phyloP scores from a whole-genome alignment of 2,113 vertebrate genomes.

The Anser cygnoides region DNA sequence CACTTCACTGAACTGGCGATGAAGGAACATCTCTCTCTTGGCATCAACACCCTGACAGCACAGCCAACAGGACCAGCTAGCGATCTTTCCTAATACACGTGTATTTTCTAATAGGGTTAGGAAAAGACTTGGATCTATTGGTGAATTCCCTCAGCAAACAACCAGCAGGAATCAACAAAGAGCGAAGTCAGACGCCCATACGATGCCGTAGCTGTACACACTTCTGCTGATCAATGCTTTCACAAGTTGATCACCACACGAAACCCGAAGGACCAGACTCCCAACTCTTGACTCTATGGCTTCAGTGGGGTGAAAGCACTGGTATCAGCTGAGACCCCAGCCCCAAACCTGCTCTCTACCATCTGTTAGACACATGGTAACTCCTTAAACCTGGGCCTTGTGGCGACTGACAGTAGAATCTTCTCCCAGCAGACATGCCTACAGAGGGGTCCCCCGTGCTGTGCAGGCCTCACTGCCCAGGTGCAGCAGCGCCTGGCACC shows the following conservation, averaged over 20 bases:
- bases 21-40: not conserved
- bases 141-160: not conserved
- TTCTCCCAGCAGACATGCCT: not conserved
- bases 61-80: not conserved
- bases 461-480: not conserved
- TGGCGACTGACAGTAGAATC: not conserved
- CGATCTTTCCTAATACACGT: not conserved
- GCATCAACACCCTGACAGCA: not conserved
- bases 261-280: not conserved
- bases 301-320: not conserved
- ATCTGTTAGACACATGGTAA: not conserved
- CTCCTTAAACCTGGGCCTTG: not conserved
- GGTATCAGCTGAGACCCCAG: not conserved
- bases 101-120: not conserved
- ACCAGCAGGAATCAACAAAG: not conserved
- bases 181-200: not conserved
- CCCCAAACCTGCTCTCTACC: not conserved
- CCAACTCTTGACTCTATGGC: not conserved
- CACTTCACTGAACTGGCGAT: not conserved
- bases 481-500: not conserved
- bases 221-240: not conserved
- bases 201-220: not conserved
- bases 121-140: not conserved
- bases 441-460: not conserved
- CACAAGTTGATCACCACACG: not conserved